Evolutionary conservation across 2,888 invertebrate species (phyloP).

Genomic region (Auanema freiburgensis): DNA sequence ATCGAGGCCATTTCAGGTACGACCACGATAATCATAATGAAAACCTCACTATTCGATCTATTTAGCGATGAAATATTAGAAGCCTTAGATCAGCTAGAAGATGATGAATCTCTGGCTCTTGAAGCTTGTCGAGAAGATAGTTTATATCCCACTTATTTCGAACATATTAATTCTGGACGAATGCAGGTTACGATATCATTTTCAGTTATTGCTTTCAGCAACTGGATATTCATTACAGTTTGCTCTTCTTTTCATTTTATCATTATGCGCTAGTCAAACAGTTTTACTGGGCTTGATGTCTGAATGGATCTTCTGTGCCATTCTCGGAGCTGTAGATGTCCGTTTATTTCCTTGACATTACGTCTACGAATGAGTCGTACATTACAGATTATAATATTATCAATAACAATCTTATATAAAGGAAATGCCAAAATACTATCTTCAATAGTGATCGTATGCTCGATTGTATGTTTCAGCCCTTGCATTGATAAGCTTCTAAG

Average conservation of each 20-base stretch:
- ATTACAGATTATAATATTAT: slow-evolving; percentile 23
- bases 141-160: slow-evolving; percentile 47
- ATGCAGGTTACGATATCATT: slow-evolving; percentile 32
- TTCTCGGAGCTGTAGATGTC: slow-evolving; percentile 11
- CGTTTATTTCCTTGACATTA: slow-evolving; percentile 8
- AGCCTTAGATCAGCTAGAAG: slow-evolving; percentile 16
- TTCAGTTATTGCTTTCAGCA: too few species aligned
- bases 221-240: slow-evolving; percentile 17
- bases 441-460: slow-evolving; percentile 28
- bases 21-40: background rate
- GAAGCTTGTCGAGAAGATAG: slow-evolving; percentile 30
- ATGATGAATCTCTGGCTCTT: slow-evolving; percentile 19
- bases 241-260: slow-evolving; percentile 20
- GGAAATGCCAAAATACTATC: slow-evolving; percentile 34
- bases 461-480: slow-evolving; percentile 29
- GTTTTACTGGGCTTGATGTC: slow-evolving; percentile 6
- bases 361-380: background rate
- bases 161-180: slow-evolving; percentile 47
- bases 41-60: background rate
- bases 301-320: slow-evolving; percentile 12
- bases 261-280: slow-evolving; percentile 10
- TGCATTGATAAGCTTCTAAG: background rate
- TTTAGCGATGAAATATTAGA: slow-evolving; percentile 22
- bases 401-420: slow-evolving; percentile 30
- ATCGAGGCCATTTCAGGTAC: slow-evolving; percentile 22